These are phyloP conservation scores for Cephalopachus bancanus DNA, from an alignment of 2,797 vertebrate species.

Conservation along the genomic window DNA sequence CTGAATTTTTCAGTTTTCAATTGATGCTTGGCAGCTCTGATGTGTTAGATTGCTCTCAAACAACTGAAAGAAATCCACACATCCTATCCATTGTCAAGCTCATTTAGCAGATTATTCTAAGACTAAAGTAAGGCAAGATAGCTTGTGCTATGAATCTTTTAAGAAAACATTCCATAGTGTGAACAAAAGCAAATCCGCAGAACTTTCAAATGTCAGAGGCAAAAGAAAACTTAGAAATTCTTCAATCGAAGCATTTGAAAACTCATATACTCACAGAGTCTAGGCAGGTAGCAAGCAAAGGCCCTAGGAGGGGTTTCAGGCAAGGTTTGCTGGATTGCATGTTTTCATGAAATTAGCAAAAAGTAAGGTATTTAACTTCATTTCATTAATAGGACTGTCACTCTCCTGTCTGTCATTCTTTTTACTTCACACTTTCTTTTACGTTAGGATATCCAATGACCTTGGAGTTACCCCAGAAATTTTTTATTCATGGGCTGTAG, in stretches of 20 bases:
- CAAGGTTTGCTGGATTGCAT: fast-evolving
- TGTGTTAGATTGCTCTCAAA: constrained; percentile 58
- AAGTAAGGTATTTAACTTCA: background rate
- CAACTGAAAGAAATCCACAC: constrained; percentile 59
- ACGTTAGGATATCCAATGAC: background rate
- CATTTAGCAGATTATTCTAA: constrained; percentile 75
- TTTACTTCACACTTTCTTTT: background rate
- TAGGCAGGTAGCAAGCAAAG: background rate
- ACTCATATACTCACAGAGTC: background rate
- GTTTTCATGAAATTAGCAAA: background rate
- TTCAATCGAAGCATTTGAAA: background rate
- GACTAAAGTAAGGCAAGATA: constrained; percentile 36
- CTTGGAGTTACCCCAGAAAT: background rate
- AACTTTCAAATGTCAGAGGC: constrained; percentile 21
- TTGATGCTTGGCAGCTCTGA: constrained; percentile 57
- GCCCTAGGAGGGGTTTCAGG: background rate
- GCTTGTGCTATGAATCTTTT: constrained; percentile 52
- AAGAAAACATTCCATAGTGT: constrained; percentile 63
- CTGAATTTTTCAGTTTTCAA: constrained; percentile 68
- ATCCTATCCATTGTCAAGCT: constrained; percentile 61
- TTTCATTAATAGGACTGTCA: background rate
- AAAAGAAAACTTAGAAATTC: constrained; percentile 13
- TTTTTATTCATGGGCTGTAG: background rate
- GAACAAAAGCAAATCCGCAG: constrained; percentile 72
- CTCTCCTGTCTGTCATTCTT: background rate